Evolutionary conservation across 2,888 invertebrate species (phyloP).

Genomic region (Thelaira solivaga): DNA sequence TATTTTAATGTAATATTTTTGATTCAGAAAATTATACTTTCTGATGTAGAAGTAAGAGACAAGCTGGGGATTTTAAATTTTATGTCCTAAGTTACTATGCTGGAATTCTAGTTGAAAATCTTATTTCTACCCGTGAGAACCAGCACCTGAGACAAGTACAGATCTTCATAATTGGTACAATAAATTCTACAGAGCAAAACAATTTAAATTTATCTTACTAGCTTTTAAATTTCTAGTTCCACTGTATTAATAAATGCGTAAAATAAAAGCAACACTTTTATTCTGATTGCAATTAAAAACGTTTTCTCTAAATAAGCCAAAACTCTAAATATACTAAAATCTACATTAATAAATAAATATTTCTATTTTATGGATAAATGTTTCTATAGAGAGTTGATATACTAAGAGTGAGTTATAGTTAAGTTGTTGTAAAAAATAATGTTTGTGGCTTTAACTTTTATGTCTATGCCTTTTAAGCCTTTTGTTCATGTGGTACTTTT

Average conservation of each 20-base stretch:
- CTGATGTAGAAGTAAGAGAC: too few relatives aligned
- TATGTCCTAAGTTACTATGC: too few relatives aligned
- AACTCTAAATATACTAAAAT: neutral
- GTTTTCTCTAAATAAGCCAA: neutral
- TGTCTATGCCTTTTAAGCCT: slow-evolving; percentile 42
- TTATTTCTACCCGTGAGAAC: too few relatives aligned
- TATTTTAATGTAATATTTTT: too few relatives aligned
- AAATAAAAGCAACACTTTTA: neutral
- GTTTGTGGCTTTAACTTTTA: slow-evolving; percentile 44
- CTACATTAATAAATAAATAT: slow-evolving; percentile 2
- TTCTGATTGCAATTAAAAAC: neutral
- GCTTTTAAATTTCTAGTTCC: too few relatives aligned
- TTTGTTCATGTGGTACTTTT: slow-evolving; percentile 49
- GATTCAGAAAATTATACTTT: too few relatives aligned
- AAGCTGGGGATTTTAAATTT: too few relatives aligned
- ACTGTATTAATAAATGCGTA: neutral
- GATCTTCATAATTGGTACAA: too few relatives aligned
- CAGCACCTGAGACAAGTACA: too few relatives aligned
- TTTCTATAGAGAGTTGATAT: slow-evolving; percentile 2
- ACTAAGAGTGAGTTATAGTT: slow-evolving; percentile 14
- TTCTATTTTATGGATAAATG: slow-evolving; percentile 7
- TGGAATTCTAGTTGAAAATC: too few relatives aligned
- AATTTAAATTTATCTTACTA: too few relatives aligned
- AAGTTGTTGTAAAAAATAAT: slow-evolving; percentile 49
- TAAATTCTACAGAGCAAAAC: too few relatives aligned